A percentile compares a stretch with the other conserved stretches of the same genome.
Evolutionary conservation across 2,113 vertebrate genomes (phyloP).

Genomic region (Andinoacara biseriatus): DNA sequence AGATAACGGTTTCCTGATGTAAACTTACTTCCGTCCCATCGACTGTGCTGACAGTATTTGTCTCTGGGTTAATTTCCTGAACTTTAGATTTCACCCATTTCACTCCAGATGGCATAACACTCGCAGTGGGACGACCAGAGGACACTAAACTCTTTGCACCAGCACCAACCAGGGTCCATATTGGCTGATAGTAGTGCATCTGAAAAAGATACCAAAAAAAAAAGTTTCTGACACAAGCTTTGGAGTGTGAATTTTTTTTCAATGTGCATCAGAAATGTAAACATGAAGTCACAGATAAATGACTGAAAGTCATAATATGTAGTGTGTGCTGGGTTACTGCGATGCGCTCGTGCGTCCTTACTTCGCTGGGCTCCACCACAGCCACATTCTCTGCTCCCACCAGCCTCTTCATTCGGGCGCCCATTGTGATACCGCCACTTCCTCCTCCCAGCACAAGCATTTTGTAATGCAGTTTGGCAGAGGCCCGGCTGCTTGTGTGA

Average conservation of each 20-base stretch:
- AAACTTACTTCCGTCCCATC: slow-evolving; percentile 83
- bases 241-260: neutral
- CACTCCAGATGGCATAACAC: slow-evolving; percentile 88
- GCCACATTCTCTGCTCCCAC: slow-evolving; percentile 91
- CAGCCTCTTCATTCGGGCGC: slow-evolving; percentile 91
- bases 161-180: slow-evolving; percentile 96
- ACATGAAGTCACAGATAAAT: neutral
- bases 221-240: neutral
- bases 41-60: slow-evolving; percentile 85
- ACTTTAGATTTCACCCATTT: slow-evolving; percentile 91
- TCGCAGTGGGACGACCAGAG: slow-evolving; percentile 84
- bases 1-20: neutral
- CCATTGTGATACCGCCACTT: slow-evolving; percentile 91
- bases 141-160: slow-evolving; percentile 86
- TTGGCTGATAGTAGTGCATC: slow-evolving; percentile 92
- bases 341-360: slow-evolving; percentile 34
- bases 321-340: neutral
- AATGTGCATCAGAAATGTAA: neutral
- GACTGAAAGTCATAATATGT: neutral
- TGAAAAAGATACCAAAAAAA: slow-evolving; percentile 16
- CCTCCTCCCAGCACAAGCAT: slow-evolving; percentile 94
- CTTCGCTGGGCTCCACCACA: slow-evolving; percentile 93
- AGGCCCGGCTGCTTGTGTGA: slow-evolving; percentile 66
- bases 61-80: slow-evolving; percentile 86
- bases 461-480: slow-evolving; percentile 87